Percentiles rank a stretch among this genome's conserved stretches.
These are phyloP conservation scores for Ruditapes philippinarum DNA, from an alignment of 1,140 invertebrate species.

Conservation along the genomic window DNA sequence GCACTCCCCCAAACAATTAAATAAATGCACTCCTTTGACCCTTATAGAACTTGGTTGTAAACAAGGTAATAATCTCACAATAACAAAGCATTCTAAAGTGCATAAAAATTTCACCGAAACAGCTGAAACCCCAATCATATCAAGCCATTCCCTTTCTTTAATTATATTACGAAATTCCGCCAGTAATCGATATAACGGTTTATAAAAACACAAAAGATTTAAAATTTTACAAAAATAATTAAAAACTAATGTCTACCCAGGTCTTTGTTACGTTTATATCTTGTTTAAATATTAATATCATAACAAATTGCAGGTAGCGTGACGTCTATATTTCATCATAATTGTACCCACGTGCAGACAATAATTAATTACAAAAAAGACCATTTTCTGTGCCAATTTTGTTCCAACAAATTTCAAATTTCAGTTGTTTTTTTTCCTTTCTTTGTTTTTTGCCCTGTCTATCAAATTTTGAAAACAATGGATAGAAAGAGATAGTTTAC, in stretches of 20 bases:
- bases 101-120: too few species aligned
- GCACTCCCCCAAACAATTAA: too few species aligned
- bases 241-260: too few species aligned
- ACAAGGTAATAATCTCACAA: too few species aligned
- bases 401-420: neutral
- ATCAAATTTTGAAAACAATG: neutral
- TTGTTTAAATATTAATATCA: neutral
- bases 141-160: too few species aligned
- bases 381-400: neutral
- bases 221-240: neutral
- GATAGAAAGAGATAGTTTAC: neutral
- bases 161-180: too few species aligned
- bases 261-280: neutral
- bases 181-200: neutral
- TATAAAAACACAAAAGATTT: neutral
- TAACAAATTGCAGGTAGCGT: neutral
- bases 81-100: too few species aligned
- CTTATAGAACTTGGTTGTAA: too few species aligned
- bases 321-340: neutral
- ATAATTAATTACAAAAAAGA: slow-evolving; percentile 8
- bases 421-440: neutral
- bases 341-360: slow-evolving; percentile 2
- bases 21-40: too few species aligned
- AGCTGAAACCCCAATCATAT: too few species aligned
- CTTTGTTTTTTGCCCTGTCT: neutral